Conservation (phyloP, 2,797 vertebrate species). For the Sylvilagus floridanus region DNA sequence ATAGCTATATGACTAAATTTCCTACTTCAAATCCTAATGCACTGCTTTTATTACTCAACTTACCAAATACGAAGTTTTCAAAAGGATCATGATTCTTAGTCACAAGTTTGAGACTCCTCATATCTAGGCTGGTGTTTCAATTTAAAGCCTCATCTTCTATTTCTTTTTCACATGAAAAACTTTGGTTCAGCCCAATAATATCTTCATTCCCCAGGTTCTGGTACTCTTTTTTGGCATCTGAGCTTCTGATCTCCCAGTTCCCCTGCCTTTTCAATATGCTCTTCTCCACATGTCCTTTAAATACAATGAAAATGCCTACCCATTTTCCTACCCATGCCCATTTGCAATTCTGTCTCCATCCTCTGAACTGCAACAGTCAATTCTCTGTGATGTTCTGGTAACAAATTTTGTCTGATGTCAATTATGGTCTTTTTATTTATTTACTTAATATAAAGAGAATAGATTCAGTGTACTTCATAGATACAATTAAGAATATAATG, state of each 20-base stretch:
- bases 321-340: background rate
- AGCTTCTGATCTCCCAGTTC: background rate
- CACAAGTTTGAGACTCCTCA: background rate
- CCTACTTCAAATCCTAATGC: background rate
- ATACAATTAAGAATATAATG: too few species aligned
- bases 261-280: background rate
- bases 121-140: background rate
- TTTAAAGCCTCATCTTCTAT: background rate
- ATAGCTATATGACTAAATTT: background rate
- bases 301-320: background rate
- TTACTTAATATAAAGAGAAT: too few species aligned
- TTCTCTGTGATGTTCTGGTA: background rate
- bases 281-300: background rate
- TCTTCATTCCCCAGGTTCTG: background rate
- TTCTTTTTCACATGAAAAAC: background rate
- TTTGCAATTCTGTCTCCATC: background rate
- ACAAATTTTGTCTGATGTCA: background rate
- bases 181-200: background rate
- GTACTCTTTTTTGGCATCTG: background rate
- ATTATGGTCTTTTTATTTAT: background rate
- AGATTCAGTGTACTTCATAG: too few species aligned
- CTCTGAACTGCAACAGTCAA: background rate
- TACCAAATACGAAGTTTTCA: conserved; percentile 8
- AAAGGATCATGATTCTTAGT: background rate
- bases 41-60: background rate